phyloP scores from a whole-genome alignment of 2,888 invertebrate genomes.

The Helicoverpa assulta region DNA sequence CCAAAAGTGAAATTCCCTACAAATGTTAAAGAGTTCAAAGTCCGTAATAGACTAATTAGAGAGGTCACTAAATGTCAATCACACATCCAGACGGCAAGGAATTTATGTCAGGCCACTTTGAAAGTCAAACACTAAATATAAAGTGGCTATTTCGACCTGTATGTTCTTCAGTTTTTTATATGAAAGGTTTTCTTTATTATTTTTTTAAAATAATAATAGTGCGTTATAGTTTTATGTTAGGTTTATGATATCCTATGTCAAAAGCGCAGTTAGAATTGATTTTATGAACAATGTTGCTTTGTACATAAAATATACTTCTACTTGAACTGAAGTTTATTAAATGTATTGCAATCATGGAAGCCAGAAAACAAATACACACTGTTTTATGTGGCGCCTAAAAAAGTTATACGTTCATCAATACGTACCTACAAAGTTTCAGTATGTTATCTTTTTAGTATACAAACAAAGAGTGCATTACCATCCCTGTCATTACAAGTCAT shows the following conservation, averaged over 20 bases:
- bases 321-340: no score
- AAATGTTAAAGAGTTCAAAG: conserved; percentile 36
- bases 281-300: not conserved
- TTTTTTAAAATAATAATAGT: no score
- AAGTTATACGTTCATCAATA: no score
- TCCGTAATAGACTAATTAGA: conserved; percentile 43
- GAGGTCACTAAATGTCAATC: conserved; percentile 56
- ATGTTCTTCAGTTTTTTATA: not conserved
- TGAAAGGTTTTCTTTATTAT: no score
- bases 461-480: conserved; percentile 29
- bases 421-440: not conserved
- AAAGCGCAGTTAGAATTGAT: no score
- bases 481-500: conserved; percentile 63
- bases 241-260: no score
- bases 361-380: no score
- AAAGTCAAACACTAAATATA: conserved; percentile 40
- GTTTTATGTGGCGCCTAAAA: no score
- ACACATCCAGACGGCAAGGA: conserved; percentile 39
- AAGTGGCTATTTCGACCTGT: not conserved
- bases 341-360: no score
- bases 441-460: conserved; percentile 35
- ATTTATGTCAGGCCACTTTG: conserved; percentile 43
- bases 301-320: no score
- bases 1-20: conserved; percentile 9
- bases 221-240: no score